Evolutionary conservation across 2,888 invertebrate genomes (phyloP).

Genomic region (Bhutanitis thaidina): DNA sequence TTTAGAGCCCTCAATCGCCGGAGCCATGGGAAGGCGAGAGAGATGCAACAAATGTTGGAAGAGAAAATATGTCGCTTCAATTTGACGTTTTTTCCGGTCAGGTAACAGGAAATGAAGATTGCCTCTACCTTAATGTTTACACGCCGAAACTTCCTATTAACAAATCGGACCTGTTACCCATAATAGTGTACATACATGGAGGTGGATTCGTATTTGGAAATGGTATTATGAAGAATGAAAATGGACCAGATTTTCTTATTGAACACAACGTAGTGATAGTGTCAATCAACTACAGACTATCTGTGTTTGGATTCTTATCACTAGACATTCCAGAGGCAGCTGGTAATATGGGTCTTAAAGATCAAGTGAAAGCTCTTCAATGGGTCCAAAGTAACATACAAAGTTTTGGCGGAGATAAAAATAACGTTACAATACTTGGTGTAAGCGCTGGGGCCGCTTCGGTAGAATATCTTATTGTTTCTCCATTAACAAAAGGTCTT

Average conservation of each 20-base stretch:
- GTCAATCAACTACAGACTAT: conserved; percentile 60
- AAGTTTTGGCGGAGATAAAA: conserved; percentile 47
- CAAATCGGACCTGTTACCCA: conserved; percentile 34
- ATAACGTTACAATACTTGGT: conserved; percentile 51
- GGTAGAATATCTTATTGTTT: conserved; percentile 46
- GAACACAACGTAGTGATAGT: conserved; percentile 54
- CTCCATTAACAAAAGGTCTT: conserved; percentile 40
- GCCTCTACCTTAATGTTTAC: conserved; percentile 55
- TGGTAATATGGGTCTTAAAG: conserved; percentile 61
- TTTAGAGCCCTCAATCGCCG: conserved; percentile 51
- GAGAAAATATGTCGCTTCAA: conserved; percentile 36
- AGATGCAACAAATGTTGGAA: conserved; percentile 64
- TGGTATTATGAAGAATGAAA: conserved; percentile 40
- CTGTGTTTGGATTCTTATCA: conserved; percentile 57
- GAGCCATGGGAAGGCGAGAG: conserved; percentile 60
- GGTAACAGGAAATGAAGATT: conserved; percentile 50
- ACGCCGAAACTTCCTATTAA: conserved; percentile 41
- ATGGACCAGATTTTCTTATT: conserved; percentile 54
- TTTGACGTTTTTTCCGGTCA: conserved; percentile 27
- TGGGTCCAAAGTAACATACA: conserved; percentile 53
- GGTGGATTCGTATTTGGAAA: conserved; percentile 54
- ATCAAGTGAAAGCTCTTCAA: conserved; percentile 49
- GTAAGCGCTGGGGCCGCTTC: conserved; percentile 49
- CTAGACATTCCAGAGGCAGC: conserved; percentile 47
- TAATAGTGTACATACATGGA: conserved; percentile 58